Percentiles rank a stretch among this genome's conserved stretches.
Conservation (phyloP, 53 echinoderm and acorn worm genomes). For the Henricia sp. region DNA sequence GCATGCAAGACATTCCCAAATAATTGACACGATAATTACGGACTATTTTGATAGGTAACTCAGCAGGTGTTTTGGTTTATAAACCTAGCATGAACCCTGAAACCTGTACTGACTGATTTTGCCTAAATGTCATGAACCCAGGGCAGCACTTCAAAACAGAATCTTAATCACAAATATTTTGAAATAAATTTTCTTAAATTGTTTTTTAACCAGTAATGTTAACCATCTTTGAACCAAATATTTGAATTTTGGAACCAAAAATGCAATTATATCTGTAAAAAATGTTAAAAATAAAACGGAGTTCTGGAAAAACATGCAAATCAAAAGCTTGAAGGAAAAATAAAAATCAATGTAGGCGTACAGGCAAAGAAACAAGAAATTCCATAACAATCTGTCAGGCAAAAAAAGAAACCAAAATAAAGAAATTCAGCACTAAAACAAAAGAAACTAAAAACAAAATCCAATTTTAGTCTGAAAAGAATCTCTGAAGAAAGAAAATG, state of each 20-base stretch:
- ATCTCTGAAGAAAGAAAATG: neutral
- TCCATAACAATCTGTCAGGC: neutral
- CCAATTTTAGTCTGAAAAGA: neutral
- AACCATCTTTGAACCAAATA: too few species aligned
- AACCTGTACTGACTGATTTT: too few species aligned
- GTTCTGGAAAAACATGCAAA: neutral
- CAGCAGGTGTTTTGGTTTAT: neutral
- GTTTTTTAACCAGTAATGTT: too few species aligned
- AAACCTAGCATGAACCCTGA: too few species aligned
- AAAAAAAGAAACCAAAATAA: neutral
- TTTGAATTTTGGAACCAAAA: too few species aligned
- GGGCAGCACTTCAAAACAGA: too few species aligned
- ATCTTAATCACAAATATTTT: too few species aligned
- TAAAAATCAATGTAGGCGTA: neutral
- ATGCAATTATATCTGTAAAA: too few species aligned
- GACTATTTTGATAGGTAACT: constrained; percentile 15
- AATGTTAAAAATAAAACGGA: too few species aligned
- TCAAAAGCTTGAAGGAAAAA: constrained; percentile 15
- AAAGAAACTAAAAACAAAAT: neutral
- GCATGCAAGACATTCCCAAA: constrained; percentile 1
- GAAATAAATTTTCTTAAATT: too few species aligned
- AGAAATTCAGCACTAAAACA: neutral
- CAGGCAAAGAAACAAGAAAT: neutral
- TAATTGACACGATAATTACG: constrained; percentile 44
- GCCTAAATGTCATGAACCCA: constrained; percentile 8